Conservation (phyloP, 1,140 invertebrate genomes). For the Leptestheria dahalacensis region DNA sequence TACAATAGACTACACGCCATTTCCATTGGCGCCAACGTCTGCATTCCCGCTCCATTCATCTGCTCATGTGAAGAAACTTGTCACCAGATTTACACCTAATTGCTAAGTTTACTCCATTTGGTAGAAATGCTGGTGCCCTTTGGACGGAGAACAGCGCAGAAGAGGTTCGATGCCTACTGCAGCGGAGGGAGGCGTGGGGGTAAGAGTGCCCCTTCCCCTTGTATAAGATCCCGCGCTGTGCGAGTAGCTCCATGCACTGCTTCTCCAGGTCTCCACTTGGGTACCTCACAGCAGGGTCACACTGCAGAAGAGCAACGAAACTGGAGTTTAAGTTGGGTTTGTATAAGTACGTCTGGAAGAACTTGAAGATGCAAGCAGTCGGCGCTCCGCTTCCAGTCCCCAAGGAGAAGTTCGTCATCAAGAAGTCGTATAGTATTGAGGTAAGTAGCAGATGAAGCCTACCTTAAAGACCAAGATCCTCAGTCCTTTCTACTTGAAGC, state of each 20-base stretch:
- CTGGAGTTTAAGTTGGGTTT: not conserved
- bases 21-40: not conserved
- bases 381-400: not conserved
- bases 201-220: too few species aligned
- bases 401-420: conserved; percentile 76
- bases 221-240: not conserved
- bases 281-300: too few species aligned
- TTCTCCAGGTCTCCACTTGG: not conserved
- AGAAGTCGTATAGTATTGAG: conserved; percentile 94
- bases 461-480: too few species aligned
- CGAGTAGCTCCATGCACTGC: too few species aligned
- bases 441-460: conserved; percentile 42
- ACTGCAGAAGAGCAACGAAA: not conserved
- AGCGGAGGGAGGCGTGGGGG: too few species aligned
- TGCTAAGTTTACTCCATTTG: not conserved
- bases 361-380: not conserved
- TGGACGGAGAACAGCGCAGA: too few species aligned
- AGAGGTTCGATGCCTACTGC: too few species aligned
- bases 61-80: too few species aligned
- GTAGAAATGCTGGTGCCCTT: too few species aligned
- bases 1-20: not conserved
- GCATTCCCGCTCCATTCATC: too few species aligned
- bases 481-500: too few species aligned
- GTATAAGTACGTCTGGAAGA: not conserved
- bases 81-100: not conserved